Conservation (phyloP, 2,888 invertebrate species). For the Tanytarsus gracilentus region DNA sequence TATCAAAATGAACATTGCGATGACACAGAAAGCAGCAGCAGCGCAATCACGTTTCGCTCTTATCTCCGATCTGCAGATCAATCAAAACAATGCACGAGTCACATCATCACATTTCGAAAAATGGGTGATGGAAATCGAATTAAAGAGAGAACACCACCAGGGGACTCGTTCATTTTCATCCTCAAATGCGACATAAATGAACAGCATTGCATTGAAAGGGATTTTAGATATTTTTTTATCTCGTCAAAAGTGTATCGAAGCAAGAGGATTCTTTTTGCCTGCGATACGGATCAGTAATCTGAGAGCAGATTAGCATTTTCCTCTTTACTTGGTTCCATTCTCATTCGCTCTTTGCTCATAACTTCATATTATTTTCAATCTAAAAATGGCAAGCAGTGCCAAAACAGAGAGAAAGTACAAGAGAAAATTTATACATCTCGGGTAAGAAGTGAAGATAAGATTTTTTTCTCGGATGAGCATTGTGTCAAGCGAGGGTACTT, state of each 20-base stretch:
- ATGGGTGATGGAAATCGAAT: constrained; percentile 6
- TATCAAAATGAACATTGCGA: too few relatives aligned
- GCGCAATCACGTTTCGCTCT: too few relatives aligned
- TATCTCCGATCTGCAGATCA: too few relatives aligned
- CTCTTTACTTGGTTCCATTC: not conserved
- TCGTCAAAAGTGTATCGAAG: not conserved
- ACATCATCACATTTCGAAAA: not conserved
- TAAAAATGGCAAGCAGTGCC: not conserved
- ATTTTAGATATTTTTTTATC: not conserved
- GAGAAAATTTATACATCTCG: constrained; percentile 1
- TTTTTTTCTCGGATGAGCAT: not conserved
- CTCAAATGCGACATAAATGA: not conserved
- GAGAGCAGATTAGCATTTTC: constrained; percentile 26
- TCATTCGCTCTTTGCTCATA: not conserved
- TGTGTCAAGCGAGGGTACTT: not conserved
- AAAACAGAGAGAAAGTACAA: not conserved
- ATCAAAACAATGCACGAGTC: constrained; percentile 24
- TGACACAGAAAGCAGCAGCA: too few relatives aligned
- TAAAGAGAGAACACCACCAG: not conserved
- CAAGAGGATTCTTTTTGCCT: not conserved
- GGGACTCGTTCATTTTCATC: not conserved
- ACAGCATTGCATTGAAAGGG: not conserved
- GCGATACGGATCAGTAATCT: constrained; percentile 26
- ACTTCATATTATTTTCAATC: not conserved
- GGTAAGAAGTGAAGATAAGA: not conserved